phyloP scores from a whole-genome alignment of 2,113 vertebrate genomes.

The Pterocles orientalis region DNA sequence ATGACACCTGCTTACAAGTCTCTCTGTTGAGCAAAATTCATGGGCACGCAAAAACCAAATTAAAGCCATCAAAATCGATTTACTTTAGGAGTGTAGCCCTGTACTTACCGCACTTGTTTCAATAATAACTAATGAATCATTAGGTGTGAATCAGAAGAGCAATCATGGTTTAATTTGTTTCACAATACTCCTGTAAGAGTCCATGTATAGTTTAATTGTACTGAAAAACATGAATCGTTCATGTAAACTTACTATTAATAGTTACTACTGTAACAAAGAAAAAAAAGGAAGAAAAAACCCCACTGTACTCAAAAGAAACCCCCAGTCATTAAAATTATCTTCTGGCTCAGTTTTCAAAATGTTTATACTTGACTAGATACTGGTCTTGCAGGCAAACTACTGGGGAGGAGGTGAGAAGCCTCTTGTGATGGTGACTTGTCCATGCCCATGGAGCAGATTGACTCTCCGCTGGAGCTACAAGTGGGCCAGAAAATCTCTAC shows the following conservation, averaged over 20 bases:
- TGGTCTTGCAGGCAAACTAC: background rate
- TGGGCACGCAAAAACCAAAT: background rate
- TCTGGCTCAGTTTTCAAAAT: background rate
- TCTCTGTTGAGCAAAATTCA: background rate
- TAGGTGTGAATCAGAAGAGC: background rate
- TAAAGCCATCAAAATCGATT: background rate
- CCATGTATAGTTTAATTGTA: background rate
- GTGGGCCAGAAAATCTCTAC: background rate
- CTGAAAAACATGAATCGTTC: conserved; percentile 3
- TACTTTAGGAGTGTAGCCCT: background rate
- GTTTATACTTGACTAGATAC: background rate
- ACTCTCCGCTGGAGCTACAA: background rate
- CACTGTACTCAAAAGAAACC: background rate
- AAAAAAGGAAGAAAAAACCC: too few relatives aligned
- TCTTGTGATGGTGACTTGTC: background rate
- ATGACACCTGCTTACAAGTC: background rate
- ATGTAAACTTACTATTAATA: background rate
- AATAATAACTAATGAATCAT: conserved; percentile 5
- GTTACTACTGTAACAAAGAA: background rate
- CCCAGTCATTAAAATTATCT: background rate
- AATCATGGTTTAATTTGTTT: conserved; percentile 25
- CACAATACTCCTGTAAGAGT: background rate
- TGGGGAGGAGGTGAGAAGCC: background rate
- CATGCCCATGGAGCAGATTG: background rate
- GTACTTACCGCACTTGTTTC: background rate